Evolutionary conservation across 2,797 vertebrate genomes (phyloP), one percentile per base, ranked within the genome.

Genomic region (Malacoraja senta): DNA sequence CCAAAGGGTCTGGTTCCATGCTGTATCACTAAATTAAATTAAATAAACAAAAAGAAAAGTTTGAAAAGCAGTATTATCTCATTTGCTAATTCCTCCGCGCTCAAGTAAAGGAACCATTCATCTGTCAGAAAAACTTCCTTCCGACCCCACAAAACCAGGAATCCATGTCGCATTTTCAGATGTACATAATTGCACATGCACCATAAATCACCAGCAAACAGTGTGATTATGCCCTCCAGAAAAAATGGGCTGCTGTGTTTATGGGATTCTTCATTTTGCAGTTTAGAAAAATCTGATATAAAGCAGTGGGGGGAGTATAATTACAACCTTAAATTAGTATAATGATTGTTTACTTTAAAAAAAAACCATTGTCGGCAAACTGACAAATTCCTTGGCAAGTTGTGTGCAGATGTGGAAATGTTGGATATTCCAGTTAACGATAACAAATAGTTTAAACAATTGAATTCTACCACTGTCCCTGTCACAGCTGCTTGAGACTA

Each of bases 271-370:
- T 96, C 96, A 96, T 96, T 96, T 96, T 97, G 96, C 96, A 96
- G 96, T 97, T 97, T 97, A 96, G 96, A 96, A 97, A 97, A 97
- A 97, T 97, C 96, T 97, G 97, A 97, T 97, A 97, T 97, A 97
- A 97, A 97, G 96, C 97, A 97, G 97, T 97, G 96, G 97, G 97
- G 96, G 96, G 90, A 76, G 65, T 76, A 76, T 97, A 97, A 97
- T 97, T 96, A 97, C 96, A 97, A 97, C 96, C 97, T 97, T 96
- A 97, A 97, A 97, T 97, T 97, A 97, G 97, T 97, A 97, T 97
- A 97, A 97, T 97, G 96, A 97, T 97, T 97, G 97, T 97, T 97
- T 97, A 97, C 96, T 96, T 97, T 76, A 96, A 96, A 96, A 95
- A 94, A 95, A 94, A 94, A 96, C 95, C 96, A 97, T 96, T 96